Base-by-base conservation (phyloP, 2,113 vertebrate species). In the Nematolebias whitei region DNA sequence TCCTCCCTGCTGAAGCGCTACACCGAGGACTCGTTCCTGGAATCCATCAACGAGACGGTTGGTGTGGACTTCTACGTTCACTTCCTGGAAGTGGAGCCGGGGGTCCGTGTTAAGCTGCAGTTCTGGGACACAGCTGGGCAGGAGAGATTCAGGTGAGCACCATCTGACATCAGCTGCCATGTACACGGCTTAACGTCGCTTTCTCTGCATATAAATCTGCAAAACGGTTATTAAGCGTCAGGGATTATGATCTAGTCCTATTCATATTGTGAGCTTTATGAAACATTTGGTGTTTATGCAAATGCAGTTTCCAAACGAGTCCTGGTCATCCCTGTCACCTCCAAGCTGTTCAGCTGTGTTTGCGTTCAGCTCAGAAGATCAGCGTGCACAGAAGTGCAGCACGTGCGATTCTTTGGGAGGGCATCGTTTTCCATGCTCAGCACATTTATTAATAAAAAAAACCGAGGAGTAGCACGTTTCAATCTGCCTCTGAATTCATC, bases 111-210 rank as follows among this genome's bases (percentile, higher is more conserved):
- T 71, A 96, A 96, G 86, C 85, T 96, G 73, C 95, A 97, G 85
- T 95, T 96, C 85, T 97, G 95, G 95, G 95, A 96, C 82, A 96
- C 95, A 0, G 95, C 95, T 0, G 95, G 95, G 3, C 95, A 96
- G 82, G 95, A 96, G 76, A 83, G 94, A 64, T 95, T 95, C 92
- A 93, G 94, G 96, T 96, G 71, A 50, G 16, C 5, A 20, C 8
- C 7, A 15, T 18, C 14, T 16, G 15, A 22, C 4, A 20, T 22
- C 32, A 35, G 32, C 32, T 35, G 32, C 7, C 26, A 35, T 10
- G 32, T 35, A 35, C 26, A 29, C 23, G 4, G 22, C 12, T 23
- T 16, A 51, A 51, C 49, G 20, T 19, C 45, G n/a, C 11, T 48
- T 2, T n/a, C n/a, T n/a, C n/a, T n/a, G n/a, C n/a, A n/a, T n/a